Base-by-base conservation (phyloP, 2,888 invertebrate species). In the Schrankia costaestrigalis region DNA sequence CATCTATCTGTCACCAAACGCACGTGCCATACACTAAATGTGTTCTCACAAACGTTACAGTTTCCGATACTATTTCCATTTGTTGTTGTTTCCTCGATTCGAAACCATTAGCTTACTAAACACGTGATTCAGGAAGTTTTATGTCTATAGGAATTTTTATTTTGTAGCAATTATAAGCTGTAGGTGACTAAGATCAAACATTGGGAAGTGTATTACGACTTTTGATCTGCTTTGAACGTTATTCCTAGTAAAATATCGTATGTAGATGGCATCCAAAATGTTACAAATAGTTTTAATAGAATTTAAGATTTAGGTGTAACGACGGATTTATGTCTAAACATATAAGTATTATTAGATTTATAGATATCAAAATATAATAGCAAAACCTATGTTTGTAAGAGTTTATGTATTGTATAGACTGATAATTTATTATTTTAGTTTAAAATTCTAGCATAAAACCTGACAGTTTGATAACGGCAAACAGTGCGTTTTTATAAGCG, bases 21-120 rank as follows among this genome's bases (percentile, higher is more conserved):
- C 22, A 4, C 48, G 26, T 39, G 48, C 60, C 57, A 56, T 24
- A 32, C 63, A 63, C 68, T 85, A 83, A 84, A 84, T 79, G 58
- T 74, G 79, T 85, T 76, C 63, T 49, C 84, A 59, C 62, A 35
- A 26, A 51, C 74, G 73, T 81, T 80, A 71, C 74, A 53, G 75
- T 67, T 78, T 84, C 86, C 85, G 76, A 79, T 67, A 64, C 69
- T 70, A 71, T 73, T 71, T 73, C 69, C 68, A 77, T 78, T 77
- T 78, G 76, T 70, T 68, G 63, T 57, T 63, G 62, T 62, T 71
- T 68, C 70, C 72, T 68, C 59, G 44, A 68, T 70, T 68, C 59
- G 44, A 68, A 70, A 65, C 55, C 37, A 47, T 55, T 58, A 11
- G 22, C 47, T 56, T 50, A 53, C 56, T 49, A 44, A 58, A 60